Base-by-base conservation (phyloP, 2,113 vertebrate species). In the Equus przewalskii region DNA sequence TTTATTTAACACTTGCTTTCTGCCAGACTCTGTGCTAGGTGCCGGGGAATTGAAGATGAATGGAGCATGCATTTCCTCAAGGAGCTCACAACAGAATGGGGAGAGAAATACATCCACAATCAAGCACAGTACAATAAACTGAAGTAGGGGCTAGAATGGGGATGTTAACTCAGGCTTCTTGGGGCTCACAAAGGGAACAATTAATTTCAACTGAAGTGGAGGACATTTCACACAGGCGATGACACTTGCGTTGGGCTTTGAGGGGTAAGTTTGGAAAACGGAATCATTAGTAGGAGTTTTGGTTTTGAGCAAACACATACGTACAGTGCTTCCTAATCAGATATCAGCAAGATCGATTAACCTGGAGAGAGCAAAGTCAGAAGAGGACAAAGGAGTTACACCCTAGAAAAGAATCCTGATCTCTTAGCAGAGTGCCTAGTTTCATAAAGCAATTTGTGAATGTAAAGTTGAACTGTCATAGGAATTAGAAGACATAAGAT, bases 351-450 rank as follows among this genome's bases (percentile, higher is more conserved):
- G 46, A 91, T 73, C 26, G 33, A 24, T 65, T 69, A 80, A 49
- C 41, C 28, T n/a, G 22, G 26, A 82, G 19, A 83, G 8, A 78
- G 36, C 24, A 72, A 82, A 94, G 26, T 87, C 28, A 49, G 58
- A 65, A 80, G 58, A n/a, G 21, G 33, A 79, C 60, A 22, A 58
- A 73, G 56, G 4, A 49, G 30, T 78, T 58, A 19, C 30, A 78
- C 64, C 89, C 70, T 5, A 70, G 36, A 87, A 81, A 96, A 26
- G 36, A 41, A 93, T 79, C 41, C 62, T 90, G 97, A 80, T 83
- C 41, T 96, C 81, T 1, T 73, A 80, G 84, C 15, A 36, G 19
- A 46, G 6, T 7, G 16, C 64, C 62, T 98, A 36, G 49, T 72
- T 89, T 97, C 58, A 81, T 46, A 89, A 62, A 67, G 18, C 14